A percentile compares a stretch with the other conserved stretches of the same genome.
These are phyloP conservation scores for Marisa cornuarietis DNA, from an alignment of 1,140 invertebrate species.

Conservation along the genomic window DNA sequence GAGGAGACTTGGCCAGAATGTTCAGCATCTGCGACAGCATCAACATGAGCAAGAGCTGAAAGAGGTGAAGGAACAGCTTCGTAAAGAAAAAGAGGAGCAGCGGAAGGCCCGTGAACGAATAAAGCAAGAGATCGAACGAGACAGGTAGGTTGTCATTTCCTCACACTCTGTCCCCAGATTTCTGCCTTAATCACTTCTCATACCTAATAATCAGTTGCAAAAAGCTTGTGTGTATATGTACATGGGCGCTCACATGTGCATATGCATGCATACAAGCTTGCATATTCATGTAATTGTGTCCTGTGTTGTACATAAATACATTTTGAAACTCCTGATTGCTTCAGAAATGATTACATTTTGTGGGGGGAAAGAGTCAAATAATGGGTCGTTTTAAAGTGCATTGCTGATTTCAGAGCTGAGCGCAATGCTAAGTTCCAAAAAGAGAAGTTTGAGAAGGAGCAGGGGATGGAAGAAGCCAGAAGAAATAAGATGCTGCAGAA, in stretches of 20 bases:
- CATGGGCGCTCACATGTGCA: background rate
- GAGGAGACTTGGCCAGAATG: constrained; percentile 75
- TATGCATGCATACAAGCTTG: background rate
- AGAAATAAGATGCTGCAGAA: constrained; percentile 48
- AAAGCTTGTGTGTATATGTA: background rate
- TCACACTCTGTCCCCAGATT: background rate
- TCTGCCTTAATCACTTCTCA: background rate
- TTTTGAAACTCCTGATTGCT: background rate
- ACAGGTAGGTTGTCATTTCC: constrained; percentile 67
- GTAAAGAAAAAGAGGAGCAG: constrained; percentile 78
- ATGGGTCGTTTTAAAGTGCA: background rate
- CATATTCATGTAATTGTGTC: background rate
- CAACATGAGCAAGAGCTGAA: constrained; percentile 81
- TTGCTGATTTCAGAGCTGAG: constrained; percentile 53
- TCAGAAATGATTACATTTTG: background rate
- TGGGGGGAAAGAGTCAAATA: background rate
- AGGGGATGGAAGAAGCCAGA: constrained; percentile 46
- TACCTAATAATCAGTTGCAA: background rate
- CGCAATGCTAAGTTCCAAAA: constrained; percentile 60
- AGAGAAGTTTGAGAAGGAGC: constrained; percentile 57
- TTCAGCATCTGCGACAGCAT: constrained; percentile 76
- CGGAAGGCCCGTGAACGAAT: constrained; percentile 75
- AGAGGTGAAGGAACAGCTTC: constrained; percentile 72
- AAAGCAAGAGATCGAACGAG: constrained; percentile 79
- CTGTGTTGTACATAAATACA: background rate